These are phyloP conservation scores for Sylvilagus floridanus DNA, from an alignment of 2,797 vertebrate species.

Conservation along the genomic window DNA sequence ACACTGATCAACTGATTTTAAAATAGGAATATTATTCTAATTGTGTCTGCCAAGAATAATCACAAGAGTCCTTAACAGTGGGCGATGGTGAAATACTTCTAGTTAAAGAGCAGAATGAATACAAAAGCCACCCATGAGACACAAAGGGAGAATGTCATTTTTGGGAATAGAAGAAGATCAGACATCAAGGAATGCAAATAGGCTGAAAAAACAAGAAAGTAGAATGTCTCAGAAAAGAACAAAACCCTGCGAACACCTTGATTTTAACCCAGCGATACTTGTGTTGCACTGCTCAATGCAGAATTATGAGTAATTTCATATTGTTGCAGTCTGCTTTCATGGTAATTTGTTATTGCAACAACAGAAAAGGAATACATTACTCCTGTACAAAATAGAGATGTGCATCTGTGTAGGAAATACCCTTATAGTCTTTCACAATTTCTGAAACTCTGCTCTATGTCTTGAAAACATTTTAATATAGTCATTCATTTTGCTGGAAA, in stretches of 20 bases:
- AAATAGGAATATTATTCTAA: not conserved
- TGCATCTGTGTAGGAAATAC: not conserved
- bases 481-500: not conserved
- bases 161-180: not conserved
- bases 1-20: not conserved
- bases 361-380: not conserved
- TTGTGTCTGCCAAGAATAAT: not conserved
- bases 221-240: not conserved
- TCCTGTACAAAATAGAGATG: not conserved
- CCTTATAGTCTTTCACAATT: not conserved
- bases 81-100: not conserved
- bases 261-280: not conserved
- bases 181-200: not conserved
- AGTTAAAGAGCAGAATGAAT: not conserved
- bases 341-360: not conserved
- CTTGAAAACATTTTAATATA: not conserved
- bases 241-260: fast-evolving
- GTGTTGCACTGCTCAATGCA: not conserved
- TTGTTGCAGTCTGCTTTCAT: not conserved
- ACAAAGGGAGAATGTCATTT: not conserved
- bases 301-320: not conserved
- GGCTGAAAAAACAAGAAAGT: not conserved
- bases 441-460: not conserved
- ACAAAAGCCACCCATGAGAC: fast-evolving
- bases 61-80: not conserved